phyloP scores from a whole-genome alignment of 2,888 invertebrate species.

The Tetropium fuscum region DNA sequence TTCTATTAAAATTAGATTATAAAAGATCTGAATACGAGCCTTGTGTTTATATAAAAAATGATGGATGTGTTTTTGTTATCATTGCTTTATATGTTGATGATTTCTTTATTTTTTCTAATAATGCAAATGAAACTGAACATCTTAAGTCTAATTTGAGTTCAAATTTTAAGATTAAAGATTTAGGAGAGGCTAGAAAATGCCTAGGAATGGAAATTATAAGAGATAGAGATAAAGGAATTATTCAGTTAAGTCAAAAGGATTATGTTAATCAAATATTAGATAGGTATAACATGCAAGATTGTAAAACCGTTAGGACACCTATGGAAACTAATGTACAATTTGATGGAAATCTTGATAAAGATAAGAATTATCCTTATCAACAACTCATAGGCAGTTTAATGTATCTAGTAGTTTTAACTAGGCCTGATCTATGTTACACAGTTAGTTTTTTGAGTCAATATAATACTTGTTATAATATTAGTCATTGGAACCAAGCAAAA shows the following conservation, averaged over 20 bases:
- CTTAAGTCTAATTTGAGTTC: not conserved
- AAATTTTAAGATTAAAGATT: constrained; percentile 17
- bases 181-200: constrained; percentile 3
- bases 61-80: constrained; percentile 3
- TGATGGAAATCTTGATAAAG: not conserved
- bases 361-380: constrained; percentile 23
- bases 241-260: constrained; percentile 35
- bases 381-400: constrained; percentile 28
- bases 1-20: constrained; percentile 19
- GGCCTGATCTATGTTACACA: constrained; percentile 22
- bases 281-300: constrained; percentile 31
- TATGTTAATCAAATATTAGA: constrained; percentile 15
- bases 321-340: constrained; percentile 21
- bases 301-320: constrained; percentile 28
- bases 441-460: constrained; percentile 34
- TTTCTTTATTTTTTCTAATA: constrained; percentile 2
- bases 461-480: constrained; percentile 30
- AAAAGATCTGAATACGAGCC: constrained; percentile 26
- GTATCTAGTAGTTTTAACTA: constrained; percentile 24
- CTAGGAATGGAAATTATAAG: constrained; percentile 15
- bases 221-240: constrained; percentile 16
- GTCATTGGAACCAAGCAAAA: constrained; percentile 33
- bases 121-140: not conserved
- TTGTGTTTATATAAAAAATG: constrained; percentile 23
- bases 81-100: constrained; percentile 35